Base-by-base conservation (phyloP, 2,888 invertebrate species). In the Drosophila hamatofila region DNA sequence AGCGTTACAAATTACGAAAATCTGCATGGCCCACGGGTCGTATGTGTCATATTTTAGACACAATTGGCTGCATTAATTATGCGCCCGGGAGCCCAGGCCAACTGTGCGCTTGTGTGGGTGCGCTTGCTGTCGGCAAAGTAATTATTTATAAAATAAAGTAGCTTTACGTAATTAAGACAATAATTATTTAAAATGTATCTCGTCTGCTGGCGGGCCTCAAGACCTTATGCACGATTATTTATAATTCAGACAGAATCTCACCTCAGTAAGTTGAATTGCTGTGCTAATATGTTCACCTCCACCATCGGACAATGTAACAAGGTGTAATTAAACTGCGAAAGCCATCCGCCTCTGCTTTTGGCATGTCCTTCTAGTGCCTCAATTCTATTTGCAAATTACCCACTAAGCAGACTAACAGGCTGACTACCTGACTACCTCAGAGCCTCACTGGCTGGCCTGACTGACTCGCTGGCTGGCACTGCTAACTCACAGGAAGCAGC, bases 371-470 rank as follows among this genome's bases (percentile, higher is more conserved):
- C 7, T 9, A 55, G 63, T 63, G 63, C 25, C 63, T 42, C 61
- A 79, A 70, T 79, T 57, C 63, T 68, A 80, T 77, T 78, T 88
- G 83, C 71, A 80, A 83, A 80, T 80, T 80, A 86, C 69, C 87
- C 72, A 66, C 74, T 70, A 80, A 85, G 71, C 77, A 80, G 70
- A 63, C 71, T 65, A 88, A 88, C 74, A 65, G 66, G 60, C 69
- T 71, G 81, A 88, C 71, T 58, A 66, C 48, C 72, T 71, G 65
- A 30, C 69, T 44, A 49, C 55, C 44, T 48, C 12, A 25, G 3
- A 4, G 4, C 25, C 25, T 30, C 3, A 14, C 12, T 35, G 70
- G 37, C 60, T 51, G 33, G 4, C 35, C 35, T 25, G 37, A 16
- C 23, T 23, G 37, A 16, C 16, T 52, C 46, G 23, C 44, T 39